phyloP scores from a whole-genome alignment of 2,797 vertebrate genomes.

The Melanotaenia parkinsoni region DNA sequence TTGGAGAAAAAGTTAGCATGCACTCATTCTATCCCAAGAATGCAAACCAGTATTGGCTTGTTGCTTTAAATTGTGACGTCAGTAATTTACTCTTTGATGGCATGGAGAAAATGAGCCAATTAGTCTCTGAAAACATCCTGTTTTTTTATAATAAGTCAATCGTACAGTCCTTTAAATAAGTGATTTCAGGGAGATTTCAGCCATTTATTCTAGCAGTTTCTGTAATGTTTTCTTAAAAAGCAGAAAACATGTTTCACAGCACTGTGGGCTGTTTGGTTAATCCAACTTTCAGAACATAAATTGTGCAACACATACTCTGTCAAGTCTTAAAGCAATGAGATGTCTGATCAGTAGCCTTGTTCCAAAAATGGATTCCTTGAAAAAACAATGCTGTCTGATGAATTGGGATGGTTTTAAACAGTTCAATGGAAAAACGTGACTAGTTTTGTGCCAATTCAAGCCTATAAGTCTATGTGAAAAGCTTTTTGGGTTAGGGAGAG shows the following conservation, averaged over 20 bases:
- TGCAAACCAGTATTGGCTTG: background rate
- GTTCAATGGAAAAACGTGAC: slow-evolving; percentile 10
- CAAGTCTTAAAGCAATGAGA: background rate
- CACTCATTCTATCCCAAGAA: background rate
- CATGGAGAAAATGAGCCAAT: background rate
- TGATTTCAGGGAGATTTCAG: background rate
- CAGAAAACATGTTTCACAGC: background rate
- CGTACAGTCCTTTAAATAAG: background rate
- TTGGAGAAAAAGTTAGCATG: no score
- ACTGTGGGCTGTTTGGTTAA: background rate
- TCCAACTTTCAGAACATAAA: background rate
- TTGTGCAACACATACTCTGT: background rate
- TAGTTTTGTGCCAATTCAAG: slow-evolving; percentile 44
- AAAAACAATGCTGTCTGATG: background rate
- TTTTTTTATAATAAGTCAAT: background rate
- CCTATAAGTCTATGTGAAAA: slow-evolving; percentile 50
- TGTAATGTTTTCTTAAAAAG: background rate
- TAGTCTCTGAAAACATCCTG: background rate
- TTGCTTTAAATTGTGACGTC: background rate
- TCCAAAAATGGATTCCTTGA: background rate
- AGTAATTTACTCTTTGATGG: background rate
- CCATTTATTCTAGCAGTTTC: no score
- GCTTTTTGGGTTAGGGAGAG: slow-evolving; percentile 43
- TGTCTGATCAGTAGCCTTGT: background rate
- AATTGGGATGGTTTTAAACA: background rate